Base-by-base conservation (phyloP, 1,140 invertebrate species). In the Drosophila ironensis region DNA sequence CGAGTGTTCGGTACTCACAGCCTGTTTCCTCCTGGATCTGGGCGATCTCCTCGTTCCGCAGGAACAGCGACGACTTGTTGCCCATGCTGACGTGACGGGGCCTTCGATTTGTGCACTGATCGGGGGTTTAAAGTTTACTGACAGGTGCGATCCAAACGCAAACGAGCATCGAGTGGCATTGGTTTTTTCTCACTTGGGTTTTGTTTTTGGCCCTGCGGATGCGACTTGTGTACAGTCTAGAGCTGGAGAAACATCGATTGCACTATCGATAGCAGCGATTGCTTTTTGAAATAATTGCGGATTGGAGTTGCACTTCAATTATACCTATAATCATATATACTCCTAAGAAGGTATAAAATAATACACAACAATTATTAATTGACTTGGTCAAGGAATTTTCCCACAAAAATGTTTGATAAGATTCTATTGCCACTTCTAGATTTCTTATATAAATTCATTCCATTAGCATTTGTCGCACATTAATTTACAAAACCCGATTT, bases 11-110 rank as follows among this genome's bases (percentile, higher is more conserved):
- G 0, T 52, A 87, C 97, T 97, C 93, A 98, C 98, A 99, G 80
- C 98, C 98, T 86, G 98, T 99, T 91, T 98, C 98, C 88, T 96
- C 94, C 88, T 98, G 96, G 78, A 99, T 99, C 91, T 98, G 96
- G 11, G 96, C 95, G 69, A 99, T 98, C 93, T 99, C 98, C 91
- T 98, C 97, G 87, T 98, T 95, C 47, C 97, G 93, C 16, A 99
- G 90, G 66, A 99, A 93, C 27, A 99, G 92, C 41, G 98, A 99
- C 20, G 97, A 97, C 90, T 95, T 95, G 90, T 98, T 98, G 27
- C 98, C 98, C 98, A 99, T 99, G 56, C 24, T 44, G 24, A 24
- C 16, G 48, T 46, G 42, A 25, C 9, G 8, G n/a, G n/a, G n/a
- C n/a, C n/a, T n/a, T n/a, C n/a, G n/a, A n/a, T 14, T 35, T n/a